Base-by-base conservation (phyloP, 2,113 vertebrate species). In the Aegithalos caudatus region DNA sequence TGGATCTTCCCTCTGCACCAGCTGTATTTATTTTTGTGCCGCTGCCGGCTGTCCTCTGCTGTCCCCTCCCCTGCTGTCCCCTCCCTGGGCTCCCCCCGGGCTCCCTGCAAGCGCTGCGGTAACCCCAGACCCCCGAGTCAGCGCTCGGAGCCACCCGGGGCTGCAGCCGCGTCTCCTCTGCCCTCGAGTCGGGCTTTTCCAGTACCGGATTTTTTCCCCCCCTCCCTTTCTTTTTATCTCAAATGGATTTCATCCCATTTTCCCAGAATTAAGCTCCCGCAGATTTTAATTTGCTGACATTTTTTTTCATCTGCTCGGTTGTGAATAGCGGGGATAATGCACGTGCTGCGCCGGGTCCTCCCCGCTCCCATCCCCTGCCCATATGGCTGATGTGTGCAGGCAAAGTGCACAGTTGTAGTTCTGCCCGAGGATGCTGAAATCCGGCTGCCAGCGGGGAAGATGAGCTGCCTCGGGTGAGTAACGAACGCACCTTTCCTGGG, bases 391-490 rank as follows among this genome's bases (percentile, higher is more conserved):
- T 74, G 77, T 10, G 35, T 14, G 78, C 17, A 54, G 96, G 58
- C 40, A 67, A 51, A 58, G 97, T 38, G 25, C 73, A 48, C 90
- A 18, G 42, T 65, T 38, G 65, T 69, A 14, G 85, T 88, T 96
- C 70, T 45, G 86, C 95, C 92, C 86, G 15, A 21, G 86, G 96
- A 97, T 85, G 70, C 96, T 89, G 96, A 93, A 42, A 95, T 35
- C 86, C 95, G 48, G 86, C 93, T 69, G 90, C 58, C 22, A n/a
- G 86, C 70, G 95, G 95, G 90, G 31, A 97, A 88, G 83, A 99
- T 99, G 98, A 98, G 98, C 97, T 99, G 98, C 89, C 95, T 99
- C 50, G 98, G 98, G 98, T 99, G 97, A 99, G 99, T 99, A 95
- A 35, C 33, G 21, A 86, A 16, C 3, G 23, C 80, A 23, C 81